Evolutionary conservation across 2,797 vertebrate genomes (phyloP), one percentile per base, ranked within the genome.

Genomic region (Echeneis naucrates): DNA sequence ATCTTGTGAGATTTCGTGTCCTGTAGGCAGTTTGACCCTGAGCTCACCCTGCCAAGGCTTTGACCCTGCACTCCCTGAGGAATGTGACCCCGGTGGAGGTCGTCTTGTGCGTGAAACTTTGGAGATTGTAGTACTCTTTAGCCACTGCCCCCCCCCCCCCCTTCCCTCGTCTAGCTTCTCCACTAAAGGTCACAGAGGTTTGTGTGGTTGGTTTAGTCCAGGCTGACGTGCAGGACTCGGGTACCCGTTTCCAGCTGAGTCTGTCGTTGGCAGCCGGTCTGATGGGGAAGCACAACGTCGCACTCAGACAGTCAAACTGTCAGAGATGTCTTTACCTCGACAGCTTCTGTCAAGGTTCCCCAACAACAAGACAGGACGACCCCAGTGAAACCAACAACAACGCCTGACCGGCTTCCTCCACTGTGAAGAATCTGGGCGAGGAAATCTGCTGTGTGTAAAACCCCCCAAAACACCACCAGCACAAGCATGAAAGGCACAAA

Each of bases 11-110:
- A 85, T 78, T 55, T 80, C 72, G 78, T 89, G 86, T 93, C 89
- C 89, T 82, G 72, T 90, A 77, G 89, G 86, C 88, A 71, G 77
- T 27, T 64, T 93, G 93, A 94, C 92, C 93, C 92, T 82, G 77
- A 87, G 78, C 79, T 90, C 87, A 92, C 92, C 93, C 89, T 89
- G 81, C 85, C 87, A 80, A 88, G 90, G 87, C 90, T 89, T 90
- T 93, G 93, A 94, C 92, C 91, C 89, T 91, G 87, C 84, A 68
- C 88, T 89, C 83, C 58, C 83, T 88, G 68, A 88, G 92, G 93
- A 95, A 94, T 94, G 93, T 89, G 92, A 92, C 92, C 93, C 88
- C 86, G 19, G 63, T 35, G 53, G 82, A 91, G 87, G 83, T 87
- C 64, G 77, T 88, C 85, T 83, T 89, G 77, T 86, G 86, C 71